Evolutionary conservation across 1,140 invertebrate species (phyloP).

Genomic region (Hylaeus volcanicus): DNA sequence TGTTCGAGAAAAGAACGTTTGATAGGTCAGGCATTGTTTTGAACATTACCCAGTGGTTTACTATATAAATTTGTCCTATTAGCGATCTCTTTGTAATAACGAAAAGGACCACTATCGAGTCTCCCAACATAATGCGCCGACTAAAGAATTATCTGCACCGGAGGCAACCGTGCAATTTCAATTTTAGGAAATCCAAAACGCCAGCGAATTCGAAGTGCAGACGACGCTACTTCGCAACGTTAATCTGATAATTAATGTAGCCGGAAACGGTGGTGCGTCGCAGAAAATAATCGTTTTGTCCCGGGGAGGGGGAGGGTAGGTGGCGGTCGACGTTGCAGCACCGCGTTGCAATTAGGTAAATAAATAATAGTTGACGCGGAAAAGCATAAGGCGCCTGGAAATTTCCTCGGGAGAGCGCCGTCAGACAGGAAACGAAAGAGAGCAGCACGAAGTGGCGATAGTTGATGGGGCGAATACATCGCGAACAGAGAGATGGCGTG

Average conservation of each 20-base stretch:
- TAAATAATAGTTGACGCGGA: constrained; percentile 67
- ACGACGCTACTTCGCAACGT: background rate
- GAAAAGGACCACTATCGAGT: no score
- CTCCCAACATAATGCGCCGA: no score
- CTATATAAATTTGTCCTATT: no score
- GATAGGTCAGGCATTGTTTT: no score
- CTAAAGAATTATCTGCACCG: no score
- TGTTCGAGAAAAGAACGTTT: no score
- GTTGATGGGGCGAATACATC: constrained; percentile 49
- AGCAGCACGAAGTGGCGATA: constrained; percentile 27
- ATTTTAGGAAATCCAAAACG: no score
- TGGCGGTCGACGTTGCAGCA: background rate
- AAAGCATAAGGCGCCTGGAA: constrained; percentile 50
- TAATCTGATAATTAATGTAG: constrained; percentile 5
- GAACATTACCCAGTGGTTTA: no score
- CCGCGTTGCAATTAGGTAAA: constrained; percentile 64
- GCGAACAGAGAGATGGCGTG: constrained; percentile 13
- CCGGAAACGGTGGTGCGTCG: background rate
- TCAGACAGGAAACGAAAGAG: constrained; percentile 20
- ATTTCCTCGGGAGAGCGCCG: constrained; percentile 38
- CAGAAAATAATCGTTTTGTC: constrained; percentile 11
- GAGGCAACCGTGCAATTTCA: no score
- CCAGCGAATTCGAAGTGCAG: no score
- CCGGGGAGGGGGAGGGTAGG: background rate
- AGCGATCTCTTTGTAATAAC: no score